phyloP scores from a whole-genome alignment of 2,113 vertebrate genomes.

The Carassius auratus region DNA sequence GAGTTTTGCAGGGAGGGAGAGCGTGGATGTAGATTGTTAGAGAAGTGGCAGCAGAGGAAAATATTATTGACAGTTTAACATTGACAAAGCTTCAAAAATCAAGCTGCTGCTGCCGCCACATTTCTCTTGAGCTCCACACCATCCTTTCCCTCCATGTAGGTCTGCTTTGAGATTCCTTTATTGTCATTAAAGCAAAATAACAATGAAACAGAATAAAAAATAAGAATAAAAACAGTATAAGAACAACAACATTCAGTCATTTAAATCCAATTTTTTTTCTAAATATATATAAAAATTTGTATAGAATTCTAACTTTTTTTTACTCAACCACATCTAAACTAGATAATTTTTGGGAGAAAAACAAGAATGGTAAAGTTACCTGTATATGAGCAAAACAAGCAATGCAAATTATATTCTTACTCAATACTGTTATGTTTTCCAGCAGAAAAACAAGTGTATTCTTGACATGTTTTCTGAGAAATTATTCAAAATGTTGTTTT shows the following conservation, averaged over 20 bases:
- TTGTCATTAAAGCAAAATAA: too few species aligned
- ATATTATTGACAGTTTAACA: conserved; percentile 84
- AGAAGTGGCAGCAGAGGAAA: conserved; percentile 73
- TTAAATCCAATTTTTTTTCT: too few species aligned
- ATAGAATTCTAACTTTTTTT: too few species aligned
- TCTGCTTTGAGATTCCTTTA: background rate
- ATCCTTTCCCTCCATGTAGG: background rate
- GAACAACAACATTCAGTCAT: too few species aligned
- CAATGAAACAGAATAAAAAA: background rate
- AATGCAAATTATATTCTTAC: too few species aligned
- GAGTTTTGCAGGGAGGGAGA: background rate
- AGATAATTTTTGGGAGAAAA: background rate
- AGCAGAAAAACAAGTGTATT: too few species aligned
- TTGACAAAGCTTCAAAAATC: conserved; percentile 85
- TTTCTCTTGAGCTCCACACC: conserved; percentile 71
- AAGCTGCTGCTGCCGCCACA: conserved; percentile 79
- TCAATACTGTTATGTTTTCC: too few species aligned
- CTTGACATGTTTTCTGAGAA: too few species aligned
- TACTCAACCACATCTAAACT: background rate
- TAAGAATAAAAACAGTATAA: too few species aligned
- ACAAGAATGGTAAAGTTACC: background rate
- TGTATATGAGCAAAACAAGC: too few species aligned
- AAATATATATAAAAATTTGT: too few species aligned
- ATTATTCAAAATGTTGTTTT: too few species aligned
- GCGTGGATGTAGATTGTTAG: conserved; percentile 76